Base-by-base conservation (phyloP, 2,797 vertebrate genomes). In the Peromyscus aztecus region DNA sequence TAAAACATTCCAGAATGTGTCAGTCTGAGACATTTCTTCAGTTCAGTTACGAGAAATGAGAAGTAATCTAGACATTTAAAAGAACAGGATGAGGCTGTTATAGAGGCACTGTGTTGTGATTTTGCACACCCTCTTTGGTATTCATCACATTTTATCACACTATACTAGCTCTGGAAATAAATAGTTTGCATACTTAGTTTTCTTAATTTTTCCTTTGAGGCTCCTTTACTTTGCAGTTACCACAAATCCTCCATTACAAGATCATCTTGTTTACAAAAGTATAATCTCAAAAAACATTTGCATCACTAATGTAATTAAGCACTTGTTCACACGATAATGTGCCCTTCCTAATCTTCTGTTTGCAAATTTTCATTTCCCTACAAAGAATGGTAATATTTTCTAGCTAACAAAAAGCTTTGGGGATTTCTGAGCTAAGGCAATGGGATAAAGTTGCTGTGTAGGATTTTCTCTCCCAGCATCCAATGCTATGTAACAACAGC, bases 271-370 rank as follows among this genome's bases (percentile, higher is more conserved):
- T 98, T 98, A 98, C 97, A 97, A 98, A 98, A 95, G 86, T 94
- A 97, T 97, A 98, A 97, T 98, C 97, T 98, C 98, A 97, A 98
- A 98, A 98, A 98, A 98, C 65, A 97, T 98, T 98, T 98, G 98
- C 98, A 98, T 98, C 97, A 94, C 97, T 98, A 98, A 98, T 98
- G 97, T 98, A 98, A 98, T 98, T 98, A 98, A 98, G 95, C 95
- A 95, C 97, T 98, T 98, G 94, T 98, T 97, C 95, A 96, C 88
- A 98, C 86, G 94, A 94, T 98, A 98, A 98, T 98, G 31, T 94
- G 63, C 61, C 95, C 87, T 96, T 98, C 97, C 96, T 98, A 98
- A 98, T 98, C 98, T 98, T 97, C 97, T 87, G 88, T 98, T 98
- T 97, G 91, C 75, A 98, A 98, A 98, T 98, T 97, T 98, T 94